Base-by-base conservation (phyloP, 2,888 invertebrate species). In the Drosophila robusta region DNA sequence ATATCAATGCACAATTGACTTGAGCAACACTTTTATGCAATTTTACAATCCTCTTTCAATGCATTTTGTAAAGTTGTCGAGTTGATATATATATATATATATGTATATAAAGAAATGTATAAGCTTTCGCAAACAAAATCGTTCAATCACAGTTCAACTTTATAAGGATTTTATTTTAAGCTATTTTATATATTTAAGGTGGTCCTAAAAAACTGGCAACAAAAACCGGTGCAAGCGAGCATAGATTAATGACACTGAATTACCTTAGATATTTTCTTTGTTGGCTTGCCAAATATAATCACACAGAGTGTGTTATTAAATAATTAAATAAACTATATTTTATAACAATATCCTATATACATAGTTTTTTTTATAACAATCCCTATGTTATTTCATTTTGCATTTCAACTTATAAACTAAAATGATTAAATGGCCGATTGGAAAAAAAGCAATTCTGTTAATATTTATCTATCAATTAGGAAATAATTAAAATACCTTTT, bases 381-480 rank as follows among this genome's bases (percentile, higher is more conserved):
- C n/a, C n/a, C n/a, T n/a, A n/a, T n/a, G n/a, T n/a, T n/a, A n/a
- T n/a, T n/a, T n/a, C n/a, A n/a, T n/a, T 18, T 18, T 18, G 18
- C 18, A 18, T 18, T 18, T 18, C 18, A 18, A 18, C 18, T 18
- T 18, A 18, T n/a, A 52, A 52, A 52, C 18, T 52, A 32, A 18
- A 9, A 29, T 29, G 8, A 29, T 29, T 29, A 9, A 29, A 8
- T 29, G 29, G 9, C 29, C 29, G 9, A 9, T 3, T 42, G 18
- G 16, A 11, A 18, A 9, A 9, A 12, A 7, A 38, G 0, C 9
- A 44, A 14, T 45, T 29, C 11, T 24, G 50, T 50, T 16, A 11
- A 36, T 60, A 69, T 61, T 55, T 51, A 14, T 52, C 41, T 24
- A 8, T 4, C 41, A 41, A 41, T 55, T 58, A 74, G 38, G 14